Conservation (phyloP, 2,797 vertebrate genomes). For the Helicolenus hilgendorfi region DNA sequence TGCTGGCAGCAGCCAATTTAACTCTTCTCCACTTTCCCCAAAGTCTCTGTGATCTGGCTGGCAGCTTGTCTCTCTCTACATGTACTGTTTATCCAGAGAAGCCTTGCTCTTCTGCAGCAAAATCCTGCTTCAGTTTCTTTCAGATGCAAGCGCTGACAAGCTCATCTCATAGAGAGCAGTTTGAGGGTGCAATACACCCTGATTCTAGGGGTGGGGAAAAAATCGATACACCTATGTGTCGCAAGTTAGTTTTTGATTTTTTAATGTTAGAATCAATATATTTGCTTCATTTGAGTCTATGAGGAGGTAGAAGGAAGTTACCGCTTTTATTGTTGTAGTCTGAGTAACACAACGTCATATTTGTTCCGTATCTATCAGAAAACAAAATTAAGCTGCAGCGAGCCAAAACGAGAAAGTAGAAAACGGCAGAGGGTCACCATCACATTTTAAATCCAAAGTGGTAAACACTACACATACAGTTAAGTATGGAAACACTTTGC, state of each 20-base stretch:
- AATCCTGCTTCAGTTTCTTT: slow-evolving; percentile 3
- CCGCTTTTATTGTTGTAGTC: not conserved
- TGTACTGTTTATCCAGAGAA: not conserved
- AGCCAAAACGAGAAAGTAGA: too few relatives aligned
- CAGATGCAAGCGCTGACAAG: slow-evolving; percentile 1
- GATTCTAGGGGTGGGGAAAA: not conserved
- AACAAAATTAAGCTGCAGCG: too few relatives aligned
- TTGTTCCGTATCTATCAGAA: too few relatives aligned
- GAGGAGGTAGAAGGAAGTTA: not conserved
- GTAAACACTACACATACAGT: too few relatives aligned
- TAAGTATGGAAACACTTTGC: too few relatives aligned
- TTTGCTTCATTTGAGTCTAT: not conserved
- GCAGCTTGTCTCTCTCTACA: slow-evolving; percentile 15
- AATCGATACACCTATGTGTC: not conserved
- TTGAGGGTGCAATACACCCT: not conserved
- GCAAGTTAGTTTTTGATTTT: too few relatives aligned
- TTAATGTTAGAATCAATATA: too few relatives aligned
- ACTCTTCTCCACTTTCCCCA: slow-evolving; percentile 27
- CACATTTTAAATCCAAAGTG: too few relatives aligned
- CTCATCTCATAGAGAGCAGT: not conserved
- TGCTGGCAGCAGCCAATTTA: slow-evolving; percentile 38
- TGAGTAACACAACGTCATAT: too few relatives aligned
- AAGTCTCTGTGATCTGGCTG: slow-evolving; percentile 19
- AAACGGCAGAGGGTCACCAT: too few relatives aligned
- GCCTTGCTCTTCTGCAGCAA: not conserved